Base-by-base conservation (phyloP, 53 echinoderm and acorn worm genomes). In the Patiria pectinifera region DNA sequence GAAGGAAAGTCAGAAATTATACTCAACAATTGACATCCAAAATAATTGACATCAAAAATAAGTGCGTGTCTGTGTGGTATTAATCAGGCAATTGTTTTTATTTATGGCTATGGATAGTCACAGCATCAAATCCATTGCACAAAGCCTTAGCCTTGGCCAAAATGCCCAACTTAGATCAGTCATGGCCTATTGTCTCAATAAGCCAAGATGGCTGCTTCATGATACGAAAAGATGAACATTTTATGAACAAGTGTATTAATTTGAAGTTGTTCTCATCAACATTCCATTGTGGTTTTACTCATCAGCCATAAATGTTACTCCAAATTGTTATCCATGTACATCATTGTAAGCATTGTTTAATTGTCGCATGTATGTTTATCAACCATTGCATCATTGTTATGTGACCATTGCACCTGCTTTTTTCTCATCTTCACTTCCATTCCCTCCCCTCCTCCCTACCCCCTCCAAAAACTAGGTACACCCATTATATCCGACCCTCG, bases 401-500 rank as follows among this genome's bases (percentile, higher is more conserved):
- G 90, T 90, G 90, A 90, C 66, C 90, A 90, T 90, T 90, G 80
- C 90, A 90, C 90, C 90, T 77, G 87, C 87, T 87, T 87, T 87
- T 87, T 71, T 87, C 77, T 87, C 87, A 87, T 87, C 87, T 76
- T 87, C 87, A 87, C 87, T 66, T 43, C 78, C 77, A 45, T 47
- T 21, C 75, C 86, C 58, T 23, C 69, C 85, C 66, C 21, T 76
- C 87, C 87, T 53, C 69, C 45, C 19, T 44, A 4, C 66, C 66
- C 45, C 19, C 24, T 72, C 87, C 58, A 44, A 66, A 21, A 21
- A 81, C 59, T 48, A 93, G 93, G 87, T 82, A n/a, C 93, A 69
- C 93, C 93, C 61, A 47, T 70, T 87, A 93, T 93, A 82, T 93
- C 93, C 87, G 71, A 59, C 46, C 95, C 96, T 48, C 94, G 86